Conservation (phyloP, 2,113 vertebrate species). For the Larimichthys crocea region DNA sequence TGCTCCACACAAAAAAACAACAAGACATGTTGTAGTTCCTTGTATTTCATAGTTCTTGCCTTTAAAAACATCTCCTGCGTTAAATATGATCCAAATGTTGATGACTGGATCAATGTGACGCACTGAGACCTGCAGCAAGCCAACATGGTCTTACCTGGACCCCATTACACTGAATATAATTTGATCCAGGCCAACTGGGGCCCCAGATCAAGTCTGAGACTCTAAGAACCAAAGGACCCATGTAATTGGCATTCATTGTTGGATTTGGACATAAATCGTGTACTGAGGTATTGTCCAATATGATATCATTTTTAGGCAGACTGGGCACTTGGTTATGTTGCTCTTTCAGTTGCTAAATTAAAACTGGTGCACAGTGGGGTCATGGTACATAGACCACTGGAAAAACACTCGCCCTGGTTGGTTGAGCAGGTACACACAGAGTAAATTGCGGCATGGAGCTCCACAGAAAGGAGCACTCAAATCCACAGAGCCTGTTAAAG, state of each 20-base stretch:
- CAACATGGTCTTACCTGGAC: background rate
- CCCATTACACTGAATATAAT: background rate
- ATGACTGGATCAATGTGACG: background rate
- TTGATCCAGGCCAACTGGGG: background rate
- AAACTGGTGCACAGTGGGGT: background rate
- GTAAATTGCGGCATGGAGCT: background rate
- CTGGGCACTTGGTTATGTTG: constrained; percentile 16
- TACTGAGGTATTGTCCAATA: background rate
- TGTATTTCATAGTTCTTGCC: background rate
- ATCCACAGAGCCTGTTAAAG: constrained; percentile 12
- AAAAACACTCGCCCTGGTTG: background rate
- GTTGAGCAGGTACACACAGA: constrained; percentile 5
- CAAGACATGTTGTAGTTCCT: background rate
- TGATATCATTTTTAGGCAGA: background rate
- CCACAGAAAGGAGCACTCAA: background rate
- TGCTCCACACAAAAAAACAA: no score
- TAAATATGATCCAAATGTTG: background rate
- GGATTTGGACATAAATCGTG: background rate
- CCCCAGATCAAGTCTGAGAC: background rate
- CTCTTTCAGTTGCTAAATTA: constrained; percentile 10
- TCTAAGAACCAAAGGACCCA: background rate
- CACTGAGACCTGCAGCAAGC: background rate
- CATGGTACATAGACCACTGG: background rate
- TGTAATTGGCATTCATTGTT: background rate
- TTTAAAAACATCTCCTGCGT: background rate